Evolutionary conservation across 2,797 vertebrate genomes (phyloP).

Genomic region (Cyclura pinguis): DNA sequence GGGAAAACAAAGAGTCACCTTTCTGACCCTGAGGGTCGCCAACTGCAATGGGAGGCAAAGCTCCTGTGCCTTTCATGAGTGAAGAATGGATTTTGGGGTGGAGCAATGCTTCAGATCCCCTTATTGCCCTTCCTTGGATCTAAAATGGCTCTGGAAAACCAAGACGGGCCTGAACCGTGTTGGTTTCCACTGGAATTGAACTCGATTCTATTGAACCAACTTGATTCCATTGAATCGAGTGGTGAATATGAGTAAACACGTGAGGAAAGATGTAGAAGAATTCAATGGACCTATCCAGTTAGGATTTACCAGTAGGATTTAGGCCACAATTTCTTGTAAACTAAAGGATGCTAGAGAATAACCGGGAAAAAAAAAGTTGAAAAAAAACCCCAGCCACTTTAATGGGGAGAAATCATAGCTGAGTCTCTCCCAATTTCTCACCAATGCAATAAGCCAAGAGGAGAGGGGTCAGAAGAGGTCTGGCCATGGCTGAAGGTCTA

Average conservation of each 20-base stretch:
- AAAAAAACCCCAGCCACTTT: no score
- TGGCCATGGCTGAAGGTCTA: neutral
- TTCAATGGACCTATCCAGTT: no score
- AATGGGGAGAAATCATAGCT: no score
- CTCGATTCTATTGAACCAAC: no score
- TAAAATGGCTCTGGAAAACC: neutral
- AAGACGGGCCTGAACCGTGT: neutral
- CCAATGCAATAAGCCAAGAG: neutral
- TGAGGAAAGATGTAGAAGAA: no score
- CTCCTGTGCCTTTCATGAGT: neutral
- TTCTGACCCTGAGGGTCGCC: neutral
- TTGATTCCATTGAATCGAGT: no score
- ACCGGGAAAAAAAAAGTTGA: no score
- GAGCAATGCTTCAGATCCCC: neutral
- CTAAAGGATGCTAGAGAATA: no score
- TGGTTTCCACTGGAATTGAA: no score
- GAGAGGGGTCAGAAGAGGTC: neutral
- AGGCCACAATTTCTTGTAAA: neutral
- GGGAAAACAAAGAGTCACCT: neutral
- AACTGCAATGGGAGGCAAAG: fast-evolving
- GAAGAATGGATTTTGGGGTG: no score
- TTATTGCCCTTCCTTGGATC: neutral
- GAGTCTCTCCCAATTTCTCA: neutral
- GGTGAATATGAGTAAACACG: no score
- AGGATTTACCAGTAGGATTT: no score